Evolutionary conservation across 2,888 invertebrate species (phyloP), one percentile per base, ranked within the genome.

Genomic region (Patella caerulea): DNA sequence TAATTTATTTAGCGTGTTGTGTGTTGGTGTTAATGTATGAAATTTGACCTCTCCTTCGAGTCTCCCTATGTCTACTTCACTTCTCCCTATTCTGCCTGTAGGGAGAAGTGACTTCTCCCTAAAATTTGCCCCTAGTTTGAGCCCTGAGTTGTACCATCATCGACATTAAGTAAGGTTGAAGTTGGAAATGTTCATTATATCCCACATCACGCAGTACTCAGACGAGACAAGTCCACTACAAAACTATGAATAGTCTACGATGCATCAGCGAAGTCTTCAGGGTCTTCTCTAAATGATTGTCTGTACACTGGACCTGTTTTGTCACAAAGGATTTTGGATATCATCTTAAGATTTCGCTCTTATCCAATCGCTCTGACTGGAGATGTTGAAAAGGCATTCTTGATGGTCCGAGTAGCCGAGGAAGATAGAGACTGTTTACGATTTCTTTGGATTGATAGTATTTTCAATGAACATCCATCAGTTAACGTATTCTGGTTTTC

Each of bases 231-330:
- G 19, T 59, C 59, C n/a, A 56, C 56, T 5, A 56, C 56, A 56
- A 56, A 56, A n/a, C 56, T 56, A 17, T 2, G 56, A 56, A 59
- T 59, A n/a, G 59, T 59, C n/a, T 59, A 59, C 19, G 59, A 59
- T 59, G 59, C 59, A 59, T 59, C 59, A 15, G 59, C 59, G 2
- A 59, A 19, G 3, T 59, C 59, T 3, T 7, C 59, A 7, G 59
- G 59, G 7, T 12, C 59, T 17, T 59, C 59, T n/a, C 15, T 59
- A 59, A 59, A 59, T 59, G 59, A 59, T 59, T 59, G 59, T 14
- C 17, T 59, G 17, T 59, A 59, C 59, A 59, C 59, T n/a, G 59
- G 59, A 59, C 59, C 59, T 5, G n/a, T 59, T 59, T n/a, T 59
- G 11, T n/a, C 59, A 15, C 24, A 59, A 14, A 59, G n/a, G 17